Conservation (phyloP, 1,140 invertebrate species). For the Drosophila punjabiensis region DNA sequence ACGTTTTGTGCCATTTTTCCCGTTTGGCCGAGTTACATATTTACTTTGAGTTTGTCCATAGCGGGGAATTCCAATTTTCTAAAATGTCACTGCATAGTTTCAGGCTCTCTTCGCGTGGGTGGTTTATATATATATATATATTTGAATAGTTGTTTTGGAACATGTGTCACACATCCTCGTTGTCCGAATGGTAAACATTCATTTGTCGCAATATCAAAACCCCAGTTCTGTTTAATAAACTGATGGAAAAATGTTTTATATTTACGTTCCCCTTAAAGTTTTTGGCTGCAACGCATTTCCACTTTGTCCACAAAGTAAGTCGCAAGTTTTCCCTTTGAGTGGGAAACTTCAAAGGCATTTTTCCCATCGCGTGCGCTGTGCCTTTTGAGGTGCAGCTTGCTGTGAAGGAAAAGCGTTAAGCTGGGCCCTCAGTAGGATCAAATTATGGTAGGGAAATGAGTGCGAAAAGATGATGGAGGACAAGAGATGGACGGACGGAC, state of each 20-base stretch:
- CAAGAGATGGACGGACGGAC: neutral
- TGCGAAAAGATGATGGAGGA: conserved; percentile 28
- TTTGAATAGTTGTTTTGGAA: neutral
- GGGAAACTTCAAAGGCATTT: conserved; percentile 35
- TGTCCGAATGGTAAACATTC: conserved; percentile 28
- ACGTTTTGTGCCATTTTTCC: conserved; percentile 70
- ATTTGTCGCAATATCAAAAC: conserved; percentile 17
- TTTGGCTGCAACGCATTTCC: conserved; percentile 13
- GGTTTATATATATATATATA: conserved; percentile 25
- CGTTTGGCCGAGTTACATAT: conserved; percentile 70
- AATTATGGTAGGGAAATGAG: conserved; percentile 33
- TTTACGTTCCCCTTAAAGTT: conserved; percentile 9
- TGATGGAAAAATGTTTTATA: conserved; percentile 32
- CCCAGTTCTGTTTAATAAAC: conserved; percentile 34
- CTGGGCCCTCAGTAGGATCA: conserved; percentile 30
- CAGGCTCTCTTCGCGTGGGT: conserved; percentile 47
- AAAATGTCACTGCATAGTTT: conserved; percentile 76
- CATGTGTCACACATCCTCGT: conserved; percentile 15
- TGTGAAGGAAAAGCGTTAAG: conserved; percentile 14
- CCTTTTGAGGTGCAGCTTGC: conserved; percentile 40
- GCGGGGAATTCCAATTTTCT: conserved; percentile 74
- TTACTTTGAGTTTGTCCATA: conserved; percentile 63
- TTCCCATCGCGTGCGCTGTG: conserved; percentile 1
- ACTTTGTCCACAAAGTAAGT: conserved; percentile 48
- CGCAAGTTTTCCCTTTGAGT: conserved; percentile 43